Evolutionary conservation across 2,797 vertebrate species (phyloP).

Genomic region (Danio tinwini): DNA sequence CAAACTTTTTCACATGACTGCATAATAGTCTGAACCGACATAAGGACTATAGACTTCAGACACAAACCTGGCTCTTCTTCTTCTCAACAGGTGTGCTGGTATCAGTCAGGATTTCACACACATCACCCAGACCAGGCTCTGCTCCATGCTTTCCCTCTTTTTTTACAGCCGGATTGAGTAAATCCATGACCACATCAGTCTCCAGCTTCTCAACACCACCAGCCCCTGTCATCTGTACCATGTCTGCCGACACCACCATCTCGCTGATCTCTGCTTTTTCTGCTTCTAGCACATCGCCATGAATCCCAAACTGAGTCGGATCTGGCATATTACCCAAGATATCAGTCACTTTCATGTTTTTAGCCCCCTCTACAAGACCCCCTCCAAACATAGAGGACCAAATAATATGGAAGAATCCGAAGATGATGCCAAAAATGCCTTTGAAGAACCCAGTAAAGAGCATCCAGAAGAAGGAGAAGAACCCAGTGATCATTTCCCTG

Average conservation of each 20-base stretch:
- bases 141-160: constrained; percentile 88
- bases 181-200: constrained; percentile 83
- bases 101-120: constrained; percentile 80
- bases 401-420: constrained; percentile 93
- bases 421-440: constrained; percentile 85
- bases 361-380: constrained; percentile 95
- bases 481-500: constrained; percentile 87
- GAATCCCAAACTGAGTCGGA: constrained; percentile 97
- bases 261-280: constrained; percentile 87
- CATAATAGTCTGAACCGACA: background rate
- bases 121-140: constrained; percentile 92
- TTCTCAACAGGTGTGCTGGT: constrained; percentile 66
- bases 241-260: constrained; percentile 75
- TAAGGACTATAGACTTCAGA: background rate
- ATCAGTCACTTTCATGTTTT: constrained; percentile 98
- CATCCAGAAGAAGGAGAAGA: constrained; percentile 94
- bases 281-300: constrained; percentile 87
- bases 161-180: constrained; percentile 82
- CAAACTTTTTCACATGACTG: no score
- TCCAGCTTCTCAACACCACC: constrained; percentile 82
- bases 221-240: constrained; percentile 76
- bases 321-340: constrained; percentile 99
- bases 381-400: constrained; percentile 97
- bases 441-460: constrained; percentile 90
- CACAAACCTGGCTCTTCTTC: constrained; percentile 66